phyloP scores from a whole-genome alignment of 23 tunicate species.

The Diplosoma virens region DNA sequence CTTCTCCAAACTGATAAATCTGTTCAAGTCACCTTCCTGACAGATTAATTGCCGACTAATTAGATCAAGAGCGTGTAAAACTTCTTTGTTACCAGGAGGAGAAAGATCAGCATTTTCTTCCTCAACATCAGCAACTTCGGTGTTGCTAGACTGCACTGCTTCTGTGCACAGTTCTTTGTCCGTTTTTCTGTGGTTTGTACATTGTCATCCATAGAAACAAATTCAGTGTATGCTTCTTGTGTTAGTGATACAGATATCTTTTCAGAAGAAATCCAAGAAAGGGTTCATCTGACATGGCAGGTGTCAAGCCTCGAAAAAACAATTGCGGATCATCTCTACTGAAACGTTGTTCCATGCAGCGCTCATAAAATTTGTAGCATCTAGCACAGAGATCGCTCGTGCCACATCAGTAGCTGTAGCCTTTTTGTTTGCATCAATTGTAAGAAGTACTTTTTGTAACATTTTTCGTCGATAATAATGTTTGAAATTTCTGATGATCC shows the following conservation, averaged over 20 bases:
- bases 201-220: neutral
- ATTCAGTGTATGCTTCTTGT: conserved; percentile 2
- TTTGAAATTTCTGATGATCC: conserved; percentile 39
- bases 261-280: conserved; percentile 17
- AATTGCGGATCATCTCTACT: conserved; percentile 14
- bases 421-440: conserved; percentile 18
- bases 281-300: conserved; percentile 27
- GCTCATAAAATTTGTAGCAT: conserved; percentile 22
- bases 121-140: no score
- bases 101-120: neutral
- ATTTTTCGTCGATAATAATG: conserved; percentile 11
- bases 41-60: no score
- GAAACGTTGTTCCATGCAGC: conserved; percentile 13
- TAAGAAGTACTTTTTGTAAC: no score
- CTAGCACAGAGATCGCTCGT: conserved; percentile 8
- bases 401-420: conserved; percentile 32
- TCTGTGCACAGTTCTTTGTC: neutral
- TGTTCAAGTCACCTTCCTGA: no score
- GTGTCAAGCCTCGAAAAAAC: conserved; percentile 35
- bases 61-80: neutral
- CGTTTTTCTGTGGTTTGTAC: neutral
- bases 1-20: no score
- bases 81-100: conserved; percentile 13
- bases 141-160: conserved; percentile 5
- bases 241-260: conserved; percentile 3